Evolutionary conservation across 2,113 vertebrate genomes (phyloP), one percentile per base, ranked within the genome.

Genomic region (Ancistrus triradiatus): DNA sequence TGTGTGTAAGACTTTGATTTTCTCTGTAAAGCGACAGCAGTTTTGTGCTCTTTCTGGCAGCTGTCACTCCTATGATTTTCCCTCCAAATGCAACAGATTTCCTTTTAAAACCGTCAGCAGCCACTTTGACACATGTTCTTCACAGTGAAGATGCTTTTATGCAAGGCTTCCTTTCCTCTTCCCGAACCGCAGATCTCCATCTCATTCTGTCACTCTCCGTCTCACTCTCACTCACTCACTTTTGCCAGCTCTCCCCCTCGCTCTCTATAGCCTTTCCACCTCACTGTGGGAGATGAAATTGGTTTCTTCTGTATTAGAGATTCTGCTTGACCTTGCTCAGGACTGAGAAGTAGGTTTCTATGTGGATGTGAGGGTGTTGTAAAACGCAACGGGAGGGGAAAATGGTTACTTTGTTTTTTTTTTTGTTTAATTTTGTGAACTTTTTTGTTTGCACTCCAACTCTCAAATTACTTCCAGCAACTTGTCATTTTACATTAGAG

Each of bases 401-500:
- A 28, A 48, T 21, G 15, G 28, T 4, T 6, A 37, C 35, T 67
- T 68, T 78, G 19, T 60, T 27, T 70, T 69, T 73, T 74, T 65
- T 70, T 22, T 3, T 52, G 65, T 70, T 53, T 64, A 62, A 72
- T 77, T 78, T 66, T 66, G 40, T 52, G 66, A 72, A 48, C 50
- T 70, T 38, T 59, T 33, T 52, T 71, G 63, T 75, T 74, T 28
- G 21, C 13, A 17, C 38, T 62, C 73, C 79, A 75, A 82, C 65
- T 72, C 73, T 70, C 71, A 84, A 85, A 86, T 85, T 63, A 84
- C 84, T 86, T 84, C 80, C 14, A 63, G 79, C 81, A 74, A 78
- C 77, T 84, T 87, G 85, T 86, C 82, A 66, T 78, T 85, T 86
- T 80, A 81, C 83, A 86, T 89, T 88, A 87, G 80, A 84, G 75